These are phyloP conservation scores for Micronisus gabar DNA, from an alignment of 2,113 vertebrate genomes.

Conservation along the genomic window DNA sequence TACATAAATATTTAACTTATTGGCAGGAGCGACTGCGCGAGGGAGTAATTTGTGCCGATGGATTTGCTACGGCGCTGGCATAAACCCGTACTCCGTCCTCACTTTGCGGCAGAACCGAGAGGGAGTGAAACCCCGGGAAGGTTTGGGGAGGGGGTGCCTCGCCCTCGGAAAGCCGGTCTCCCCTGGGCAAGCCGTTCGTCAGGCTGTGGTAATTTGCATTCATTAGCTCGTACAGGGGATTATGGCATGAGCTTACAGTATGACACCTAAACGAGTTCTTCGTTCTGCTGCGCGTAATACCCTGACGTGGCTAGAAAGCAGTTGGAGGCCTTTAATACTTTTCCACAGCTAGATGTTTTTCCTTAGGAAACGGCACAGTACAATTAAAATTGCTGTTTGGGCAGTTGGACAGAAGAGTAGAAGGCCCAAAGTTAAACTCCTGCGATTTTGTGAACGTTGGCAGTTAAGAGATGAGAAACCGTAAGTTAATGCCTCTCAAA, in stretches of 20 bases:
- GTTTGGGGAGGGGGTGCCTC: no score
- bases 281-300: fast-evolving
- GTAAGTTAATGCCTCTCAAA: not conserved
- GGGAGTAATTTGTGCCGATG: not conserved
- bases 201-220: fast-evolving
- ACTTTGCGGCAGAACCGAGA: fast-evolving
- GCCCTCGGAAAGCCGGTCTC: not conserved
- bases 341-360: not conserved
- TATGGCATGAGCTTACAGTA: not conserved
- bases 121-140: not conserved
- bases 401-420: not conserved
- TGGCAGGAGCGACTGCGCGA: not conserved
- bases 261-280: not conserved
- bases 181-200: not conserved
- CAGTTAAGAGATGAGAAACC: not conserved
- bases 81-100: not conserved
- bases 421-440: not conserved
- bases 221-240: not conserved
- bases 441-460: not conserved
- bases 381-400: fast-evolving
- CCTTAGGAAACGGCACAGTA: not conserved
- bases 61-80: not conserved
- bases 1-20: not conserved
- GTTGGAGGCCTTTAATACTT: not conserved
- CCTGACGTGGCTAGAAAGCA: not conserved